Base-by-base conservation (phyloP, 2,888 invertebrate genomes). In the Silvanus unidentatus region DNA sequence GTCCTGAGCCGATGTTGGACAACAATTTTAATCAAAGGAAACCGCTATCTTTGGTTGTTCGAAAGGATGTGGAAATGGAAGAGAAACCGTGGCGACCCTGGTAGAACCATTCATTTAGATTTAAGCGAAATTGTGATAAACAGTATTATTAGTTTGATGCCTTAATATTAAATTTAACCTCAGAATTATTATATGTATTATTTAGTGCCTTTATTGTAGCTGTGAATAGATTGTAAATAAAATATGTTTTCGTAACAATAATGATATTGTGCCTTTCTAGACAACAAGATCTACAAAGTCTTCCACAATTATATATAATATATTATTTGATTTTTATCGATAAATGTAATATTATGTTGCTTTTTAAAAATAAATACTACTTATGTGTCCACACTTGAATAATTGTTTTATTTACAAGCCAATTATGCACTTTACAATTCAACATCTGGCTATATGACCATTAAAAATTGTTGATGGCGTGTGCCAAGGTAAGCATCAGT, bases 21-120 rank as follows among this genome's bases (percentile, higher is more conserved):
- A 68, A 70, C 11, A 62, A 66, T 16, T 67, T 73, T 40, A 48
- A 58, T 50, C 62, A 65, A 36, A 76, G 76, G 51, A 75, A 75
- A 40, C 88, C 88, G 0, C 71, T 88, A 22, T 82, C 87, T 2
- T 73, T 88, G 54, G 88, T 88, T 12, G 86, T 86, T 59, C 80
- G 80, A 63, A 85, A 78, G 74, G 29, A 40, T 29, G 55, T 48
- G 10, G 15, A 13, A 6, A 72, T 73, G 49, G 75, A 78, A 49
- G 86, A 86, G 36, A 84, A 84, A 62, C 86, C 86, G 16, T 89
- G 89, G 88, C 77, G 88, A 62, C 88, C 88, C 2, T 89, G 88
- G 89, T 71, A 43, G 32, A 32, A 8, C n/a, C 13, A 8, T 32
- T 9, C 11, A 12, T 5, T 32, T n/a, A 12, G 4, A 8, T 32